Evolutionary conservation across 37 sponge, comb jelly and placozoan genomes (phyloP).

Genomic region (Aplysina aerophoba): DNA sequence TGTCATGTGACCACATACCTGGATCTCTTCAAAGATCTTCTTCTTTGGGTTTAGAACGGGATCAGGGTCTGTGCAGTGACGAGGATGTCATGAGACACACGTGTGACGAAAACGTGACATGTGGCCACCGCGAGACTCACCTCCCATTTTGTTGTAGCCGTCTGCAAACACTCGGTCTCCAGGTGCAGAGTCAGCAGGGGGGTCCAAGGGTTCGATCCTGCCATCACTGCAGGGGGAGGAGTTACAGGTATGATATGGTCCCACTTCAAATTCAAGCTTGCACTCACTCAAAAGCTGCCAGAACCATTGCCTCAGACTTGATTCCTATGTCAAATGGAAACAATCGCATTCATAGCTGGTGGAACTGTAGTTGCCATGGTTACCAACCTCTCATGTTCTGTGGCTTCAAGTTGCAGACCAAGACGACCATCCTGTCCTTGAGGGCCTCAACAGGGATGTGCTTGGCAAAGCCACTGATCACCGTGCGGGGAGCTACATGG

Average conservation of each 20-base stretch:
- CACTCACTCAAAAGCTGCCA: slow-evolving; percentile 73
- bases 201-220: slow-evolving; percentile 77
- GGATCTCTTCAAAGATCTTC: slow-evolving; percentile 92
- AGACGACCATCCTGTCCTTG: slow-evolving; percentile 57
- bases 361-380: not conserved
- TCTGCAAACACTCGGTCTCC: slow-evolving; percentile 82
- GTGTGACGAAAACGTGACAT: not conserved
- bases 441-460: slow-evolving; percentile 73
- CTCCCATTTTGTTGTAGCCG: slow-evolving; percentile 63
- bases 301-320: slow-evolving; percentile 81
- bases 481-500: slow-evolving; percentile 66
- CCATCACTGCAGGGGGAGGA: slow-evolving; percentile 56
- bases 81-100: slow-evolving; percentile 6
- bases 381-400: slow-evolving; percentile 82
- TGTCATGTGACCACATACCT: slow-evolving; percentile 54
- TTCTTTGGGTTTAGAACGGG: slow-evolving; percentile 89
- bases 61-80: slow-evolving; percentile 67
- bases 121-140: slow-evolving; percentile 23
- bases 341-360: not conserved
- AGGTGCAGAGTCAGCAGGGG: slow-evolving; percentile 68
- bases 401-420: slow-evolving; percentile 93
- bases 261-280: not conserved
- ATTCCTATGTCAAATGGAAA: slow-evolving; percentile 51
- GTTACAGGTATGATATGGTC: not conserved
- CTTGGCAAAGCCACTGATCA: slow-evolving; percentile 91